Conservation (phyloP, 1,140 invertebrate species). For the Apolygus lucorum region DNA sequence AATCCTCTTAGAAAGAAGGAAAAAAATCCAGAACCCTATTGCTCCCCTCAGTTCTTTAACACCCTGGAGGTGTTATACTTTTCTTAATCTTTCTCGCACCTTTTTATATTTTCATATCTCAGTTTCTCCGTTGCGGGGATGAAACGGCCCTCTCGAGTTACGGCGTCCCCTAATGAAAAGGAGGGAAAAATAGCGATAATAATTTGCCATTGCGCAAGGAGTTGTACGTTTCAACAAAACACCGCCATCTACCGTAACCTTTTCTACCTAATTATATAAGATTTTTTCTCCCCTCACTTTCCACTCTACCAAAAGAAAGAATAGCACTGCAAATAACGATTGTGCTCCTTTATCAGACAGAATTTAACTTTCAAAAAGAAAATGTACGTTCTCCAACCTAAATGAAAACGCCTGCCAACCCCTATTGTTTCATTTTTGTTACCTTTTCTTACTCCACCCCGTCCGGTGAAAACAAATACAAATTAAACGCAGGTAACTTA, state of each 20-base stretch:
- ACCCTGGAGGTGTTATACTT: too few species aligned
- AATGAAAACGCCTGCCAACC: neutral
- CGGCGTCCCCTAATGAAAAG: too few species aligned
- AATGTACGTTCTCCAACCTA: neutral
- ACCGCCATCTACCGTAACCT: neutral
- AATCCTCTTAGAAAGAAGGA: too few species aligned
- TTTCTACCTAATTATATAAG: neutral
- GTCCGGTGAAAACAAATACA: neutral
- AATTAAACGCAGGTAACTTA: neutral
- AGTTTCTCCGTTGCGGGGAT: too few species aligned
- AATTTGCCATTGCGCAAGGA: too few species aligned
- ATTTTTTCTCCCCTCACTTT: neutral
- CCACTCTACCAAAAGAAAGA: neutral
- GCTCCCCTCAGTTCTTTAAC: too few species aligned
- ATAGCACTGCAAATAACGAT: slow-evolving; percentile 1
- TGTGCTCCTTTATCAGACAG: neutral
- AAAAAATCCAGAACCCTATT: too few species aligned
- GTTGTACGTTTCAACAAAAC: neutral
- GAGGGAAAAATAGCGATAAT: too few species aligned
- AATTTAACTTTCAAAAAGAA: neutral
- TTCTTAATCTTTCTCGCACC: too few species aligned
- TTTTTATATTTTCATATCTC: too few species aligned
- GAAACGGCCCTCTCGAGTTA: too few species aligned
- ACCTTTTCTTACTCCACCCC: neutral
- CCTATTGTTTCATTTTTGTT: neutral